Percentiles rank a stretch among this genome's conserved stretches.
phyloP scores from a whole-genome alignment of 2,113 vertebrate species.

The Spea bombifrons region DNA sequence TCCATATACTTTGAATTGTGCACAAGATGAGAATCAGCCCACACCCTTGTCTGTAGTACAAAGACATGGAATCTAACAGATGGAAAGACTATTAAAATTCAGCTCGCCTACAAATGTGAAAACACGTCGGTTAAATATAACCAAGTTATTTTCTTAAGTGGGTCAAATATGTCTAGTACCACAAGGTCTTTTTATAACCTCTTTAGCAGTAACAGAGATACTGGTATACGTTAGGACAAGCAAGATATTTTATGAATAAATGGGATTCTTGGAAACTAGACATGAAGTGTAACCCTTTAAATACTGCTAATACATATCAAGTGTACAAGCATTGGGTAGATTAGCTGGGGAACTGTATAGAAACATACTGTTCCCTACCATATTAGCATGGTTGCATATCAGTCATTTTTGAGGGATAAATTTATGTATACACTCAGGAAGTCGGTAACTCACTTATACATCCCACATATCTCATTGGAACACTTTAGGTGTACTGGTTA shows the following conservation, averaged over 20 bases:
- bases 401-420: too few relatives aligned
- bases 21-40: constrained; percentile 42
- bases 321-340: too few relatives aligned
- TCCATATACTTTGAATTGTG: constrained; percentile 33
- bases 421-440: too few relatives aligned
- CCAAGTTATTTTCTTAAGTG: constrained; percentile 32
- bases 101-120: constrained; percentile 45
- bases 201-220: neutral
- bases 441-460: too few relatives aligned
- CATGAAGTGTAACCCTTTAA: neutral
- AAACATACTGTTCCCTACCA: too few relatives aligned
- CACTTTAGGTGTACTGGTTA: too few relatives aligned
- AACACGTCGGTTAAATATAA: constrained; percentile 45
- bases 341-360: too few relatives aligned
- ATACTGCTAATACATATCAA: neutral
- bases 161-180: constrained; percentile 37
- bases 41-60: constrained; percentile 44
- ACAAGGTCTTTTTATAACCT: constrained; percentile 13
- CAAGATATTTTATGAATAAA: neutral
- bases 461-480: too few relatives aligned
- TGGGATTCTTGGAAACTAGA: neutral
- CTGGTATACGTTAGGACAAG: neutral
- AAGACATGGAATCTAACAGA: constrained; percentile 43
- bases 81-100: constrained; percentile 47
- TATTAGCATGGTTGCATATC: too few relatives aligned